These are phyloP conservation scores for Pseudomyrmex concolor DNA, from an alignment of 1,140 invertebrate genomes.

Conservation along the genomic window DNA sequence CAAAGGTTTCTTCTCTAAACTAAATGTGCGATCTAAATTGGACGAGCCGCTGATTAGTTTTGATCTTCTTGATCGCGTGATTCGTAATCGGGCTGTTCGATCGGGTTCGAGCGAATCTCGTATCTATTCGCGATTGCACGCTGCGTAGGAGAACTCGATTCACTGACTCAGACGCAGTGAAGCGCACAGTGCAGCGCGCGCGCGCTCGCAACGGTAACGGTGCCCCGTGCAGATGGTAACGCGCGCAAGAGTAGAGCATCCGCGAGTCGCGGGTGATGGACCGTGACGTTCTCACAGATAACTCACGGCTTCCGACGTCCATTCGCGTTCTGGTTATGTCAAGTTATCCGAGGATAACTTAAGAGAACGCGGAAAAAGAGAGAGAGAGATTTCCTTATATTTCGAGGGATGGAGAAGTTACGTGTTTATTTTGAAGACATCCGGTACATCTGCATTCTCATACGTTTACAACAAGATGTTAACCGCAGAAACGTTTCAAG, in stretches of 20 bases:
- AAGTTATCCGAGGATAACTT: constrained; percentile 41
- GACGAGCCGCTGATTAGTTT: no score
- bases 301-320: constrained; percentile 52
- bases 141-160: constrained; percentile 29
- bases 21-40: no score
- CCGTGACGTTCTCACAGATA: constrained; percentile 60
- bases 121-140: constrained; percentile 11
- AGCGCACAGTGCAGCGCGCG: neutral
- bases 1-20: no score
- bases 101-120: neutral
- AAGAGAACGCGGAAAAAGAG: neutral
- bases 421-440: neutral
- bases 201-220: constrained; percentile 33
- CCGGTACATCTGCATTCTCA: neutral
- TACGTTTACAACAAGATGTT: no score
- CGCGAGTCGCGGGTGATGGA: constrained; percentile 55
- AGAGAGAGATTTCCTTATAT: neutral
- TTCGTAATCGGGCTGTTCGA: neutral
- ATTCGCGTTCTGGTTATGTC: constrained; percentile 42
- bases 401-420: no score
- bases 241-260: constrained; percentile 40
- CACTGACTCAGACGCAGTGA: constrained; percentile 4
- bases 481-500: neutral
- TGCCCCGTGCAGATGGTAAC: constrained; percentile 55
- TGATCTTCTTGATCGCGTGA: no score